Conservation (phyloP, 1,140 invertebrate species). For the Metopolophium dirhodum region DNA sequence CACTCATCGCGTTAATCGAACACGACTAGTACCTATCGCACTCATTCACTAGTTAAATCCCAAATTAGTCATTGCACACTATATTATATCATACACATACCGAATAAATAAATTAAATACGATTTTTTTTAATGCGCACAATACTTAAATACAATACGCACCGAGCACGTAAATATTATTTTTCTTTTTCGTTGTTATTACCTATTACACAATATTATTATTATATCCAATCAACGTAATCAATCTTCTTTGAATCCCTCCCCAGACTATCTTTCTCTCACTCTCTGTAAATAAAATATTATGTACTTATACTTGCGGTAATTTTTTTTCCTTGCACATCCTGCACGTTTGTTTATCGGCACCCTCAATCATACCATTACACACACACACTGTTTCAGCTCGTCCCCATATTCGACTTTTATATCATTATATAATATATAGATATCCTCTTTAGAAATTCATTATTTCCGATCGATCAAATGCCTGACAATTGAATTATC, state of each 20-base stretch:
- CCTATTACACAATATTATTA: not conserved
- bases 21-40: not conserved
- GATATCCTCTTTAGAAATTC: not conserved
- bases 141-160: not conserved
- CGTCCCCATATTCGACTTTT: not conserved
- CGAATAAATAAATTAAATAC: not conserved
- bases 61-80: not conserved
- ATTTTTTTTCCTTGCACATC: not conserved
- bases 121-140: not conserved
- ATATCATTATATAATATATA: not conserved
- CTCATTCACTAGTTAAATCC: not conserved
- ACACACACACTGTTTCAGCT: not conserved
- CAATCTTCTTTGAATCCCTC: not conserved
- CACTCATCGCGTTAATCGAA: not conserved
- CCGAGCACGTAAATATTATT: not conserved
- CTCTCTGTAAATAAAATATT: not conserved
- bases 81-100: no score
- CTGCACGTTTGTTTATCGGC: not conserved
- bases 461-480: conserved; percentile 16
- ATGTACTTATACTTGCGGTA: not conserved
- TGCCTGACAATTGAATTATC: conserved; percentile 31
- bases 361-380: not conserved
- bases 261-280: not conserved
- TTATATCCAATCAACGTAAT: conserved; percentile 7
- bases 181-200: not conserved